Evolutionary conservation across 2,888 invertebrate species (phyloP).

Genomic region (Drosophila eohydei): DNA sequence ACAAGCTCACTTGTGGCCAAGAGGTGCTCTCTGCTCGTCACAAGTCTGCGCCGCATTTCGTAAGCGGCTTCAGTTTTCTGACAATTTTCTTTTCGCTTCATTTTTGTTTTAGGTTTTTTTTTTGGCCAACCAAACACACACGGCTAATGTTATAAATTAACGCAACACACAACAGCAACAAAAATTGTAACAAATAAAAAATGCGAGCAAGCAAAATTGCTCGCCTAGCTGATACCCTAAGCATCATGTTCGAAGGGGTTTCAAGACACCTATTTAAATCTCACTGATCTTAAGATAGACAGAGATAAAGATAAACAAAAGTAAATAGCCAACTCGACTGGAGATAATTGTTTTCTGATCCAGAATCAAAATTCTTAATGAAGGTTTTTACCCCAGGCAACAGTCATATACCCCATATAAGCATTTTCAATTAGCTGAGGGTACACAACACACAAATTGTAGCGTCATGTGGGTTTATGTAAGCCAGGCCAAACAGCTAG

Average conservation of each 20-base stretch:
- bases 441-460: conserved; percentile 51
- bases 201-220: not conserved
- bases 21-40: conserved; percentile 46
- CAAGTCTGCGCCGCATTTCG: conserved; percentile 54
- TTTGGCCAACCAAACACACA: conserved; percentile 48
- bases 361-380: not conserved
- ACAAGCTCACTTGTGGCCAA: conserved; percentile 14
- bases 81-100: conserved; percentile 54
- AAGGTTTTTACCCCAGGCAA: not conserved
- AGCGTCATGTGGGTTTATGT: conserved; percentile 68
- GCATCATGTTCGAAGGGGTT: not conserved
- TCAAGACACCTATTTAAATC: not conserved
- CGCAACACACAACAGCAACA: conserved; percentile 53
- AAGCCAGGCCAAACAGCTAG: conserved; percentile 55
- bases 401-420: not conserved
- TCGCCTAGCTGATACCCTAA: not conserved
- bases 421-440: conserved; percentile 2
- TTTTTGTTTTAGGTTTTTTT: conserved; percentile 32
- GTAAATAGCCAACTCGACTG: not conserved
- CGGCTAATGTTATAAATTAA: conserved; percentile 69
- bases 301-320: not conserved
- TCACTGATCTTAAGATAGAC: not conserved
- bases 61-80: conserved; percentile 63
- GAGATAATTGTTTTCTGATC: not conserved
- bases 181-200: conserved; percentile 43